These are phyloP conservation scores for Urocyon cinereoargenteus DNA, from an alignment of 2,797 vertebrate species.

Conservation along the genomic window DNA sequence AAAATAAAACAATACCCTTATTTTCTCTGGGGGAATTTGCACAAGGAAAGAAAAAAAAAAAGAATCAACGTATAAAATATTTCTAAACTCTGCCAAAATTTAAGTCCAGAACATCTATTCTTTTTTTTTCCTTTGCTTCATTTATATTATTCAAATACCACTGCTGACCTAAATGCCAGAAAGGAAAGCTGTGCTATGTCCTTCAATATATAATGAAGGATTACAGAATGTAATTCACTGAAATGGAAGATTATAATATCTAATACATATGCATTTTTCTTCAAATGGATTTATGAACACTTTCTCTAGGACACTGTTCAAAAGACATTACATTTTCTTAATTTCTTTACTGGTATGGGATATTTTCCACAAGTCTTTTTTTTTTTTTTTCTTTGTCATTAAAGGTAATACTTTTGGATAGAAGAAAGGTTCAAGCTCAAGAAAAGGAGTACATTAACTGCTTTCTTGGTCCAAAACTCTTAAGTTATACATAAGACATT, in stretches of 20 bases:
- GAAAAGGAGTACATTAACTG: neutral
- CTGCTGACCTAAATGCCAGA: conserved; percentile 60
- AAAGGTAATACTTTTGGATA: conserved; percentile 14
- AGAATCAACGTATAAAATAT: conserved; percentile 3
- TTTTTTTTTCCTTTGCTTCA: conserved; percentile 40
- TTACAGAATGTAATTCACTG: conserved; percentile 76
- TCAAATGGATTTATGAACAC: conserved; percentile 73
- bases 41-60: neutral
- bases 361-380: conserved; percentile 12
- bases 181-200: conserved; percentile 38
- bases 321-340: conserved; percentile 62
- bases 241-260: conserved; percentile 71
- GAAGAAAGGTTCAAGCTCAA: neutral
- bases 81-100: conserved; percentile 34
- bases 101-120: neutral
- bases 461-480: neutral
- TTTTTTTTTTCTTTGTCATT: neutral
- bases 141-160: conserved; percentile 65
- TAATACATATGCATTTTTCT: conserved; percentile 76
- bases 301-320: conserved; percentile 55
- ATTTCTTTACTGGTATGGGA: conserved; percentile 53
- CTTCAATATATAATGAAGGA: conserved; percentile 78
- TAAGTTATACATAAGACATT: neutral
- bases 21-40: neutral
- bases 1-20: conserved; percentile 41